These are phyloP conservation scores for Centropus unirufus DNA, from an alignment of 2,113 vertebrate species.

Conservation along the genomic window DNA sequence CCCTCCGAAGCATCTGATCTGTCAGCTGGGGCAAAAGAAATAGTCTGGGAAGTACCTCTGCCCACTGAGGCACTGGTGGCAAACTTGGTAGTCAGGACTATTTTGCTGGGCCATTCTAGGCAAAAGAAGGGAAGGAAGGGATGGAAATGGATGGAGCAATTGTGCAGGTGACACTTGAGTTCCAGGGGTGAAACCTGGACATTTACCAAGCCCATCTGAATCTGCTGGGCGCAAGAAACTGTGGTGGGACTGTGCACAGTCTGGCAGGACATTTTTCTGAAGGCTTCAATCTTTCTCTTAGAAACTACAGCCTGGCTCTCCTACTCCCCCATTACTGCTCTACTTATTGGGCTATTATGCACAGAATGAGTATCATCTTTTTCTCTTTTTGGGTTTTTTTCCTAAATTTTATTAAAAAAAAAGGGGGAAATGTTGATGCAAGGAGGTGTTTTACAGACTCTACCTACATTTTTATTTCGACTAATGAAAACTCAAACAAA, in stretches of 20 bases:
- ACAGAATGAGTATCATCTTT: background rate
- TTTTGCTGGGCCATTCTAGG: background rate
- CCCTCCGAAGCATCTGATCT: background rate
- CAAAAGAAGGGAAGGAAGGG: background rate
- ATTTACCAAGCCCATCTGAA: background rate
- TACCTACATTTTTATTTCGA: background rate
- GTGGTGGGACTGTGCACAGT: background rate
- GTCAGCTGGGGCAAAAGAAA: background rate
- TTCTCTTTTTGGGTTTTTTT: background rate
- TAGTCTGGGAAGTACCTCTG: background rate
- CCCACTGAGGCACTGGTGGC: background rate
- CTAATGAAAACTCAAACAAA: background rate
- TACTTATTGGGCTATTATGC: background rate
- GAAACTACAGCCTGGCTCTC: background rate
- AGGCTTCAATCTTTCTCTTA: background rate
- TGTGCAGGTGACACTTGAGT: background rate
- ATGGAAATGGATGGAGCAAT: background rate
- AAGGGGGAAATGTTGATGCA: background rate
- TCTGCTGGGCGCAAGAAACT: background rate
- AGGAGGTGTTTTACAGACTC: background rate
- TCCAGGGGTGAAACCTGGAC: background rate
- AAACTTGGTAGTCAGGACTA: background rate
- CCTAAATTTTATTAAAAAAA: too few relatives aligned
- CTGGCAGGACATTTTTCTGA: background rate
- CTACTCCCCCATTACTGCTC: background rate